Conservation (phyloP, 2,888 invertebrate genomes). For the Meganola albula region DNA sequence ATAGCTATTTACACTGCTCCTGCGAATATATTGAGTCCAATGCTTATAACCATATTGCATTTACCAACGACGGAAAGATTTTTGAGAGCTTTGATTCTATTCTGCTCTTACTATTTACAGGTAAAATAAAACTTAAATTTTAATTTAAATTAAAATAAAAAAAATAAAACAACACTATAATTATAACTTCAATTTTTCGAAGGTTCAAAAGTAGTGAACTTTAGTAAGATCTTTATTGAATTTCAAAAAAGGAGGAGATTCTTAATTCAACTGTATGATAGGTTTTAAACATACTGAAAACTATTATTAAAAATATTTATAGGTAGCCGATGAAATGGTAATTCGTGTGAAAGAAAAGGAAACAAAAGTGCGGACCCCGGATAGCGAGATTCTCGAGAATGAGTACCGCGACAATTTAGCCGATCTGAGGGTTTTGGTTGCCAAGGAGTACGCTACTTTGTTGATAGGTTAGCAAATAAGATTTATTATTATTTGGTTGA, state of each 20-base stretch:
- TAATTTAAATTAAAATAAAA: not conserved
- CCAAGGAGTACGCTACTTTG: slow-evolving; percentile 78
- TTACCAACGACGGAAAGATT: slow-evolving; percentile 78
- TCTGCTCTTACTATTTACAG: slow-evolving; percentile 79
- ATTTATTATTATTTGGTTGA: not conserved
- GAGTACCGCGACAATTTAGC: slow-evolving; percentile 72
- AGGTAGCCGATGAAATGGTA: slow-evolving; percentile 77
- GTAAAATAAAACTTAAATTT: slow-evolving; percentile 36
- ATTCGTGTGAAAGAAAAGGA: slow-evolving; percentile 66
- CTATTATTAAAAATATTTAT: too few species aligned
- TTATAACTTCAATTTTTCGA: too few species aligned
- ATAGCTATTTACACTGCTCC: slow-evolving; percentile 77
- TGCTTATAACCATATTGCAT: slow-evolving; percentile 78
- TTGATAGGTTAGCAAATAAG: slow-evolving; percentile 55
- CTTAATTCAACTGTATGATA: too few species aligned
- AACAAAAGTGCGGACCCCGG: slow-evolving; percentile 71
- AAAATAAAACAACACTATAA: too few species aligned
- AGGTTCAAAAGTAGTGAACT: too few species aligned
- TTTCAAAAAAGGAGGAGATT: too few species aligned
- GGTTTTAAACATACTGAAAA: too few species aligned
- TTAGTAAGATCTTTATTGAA: not conserved
- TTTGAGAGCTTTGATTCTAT: slow-evolving; percentile 78
- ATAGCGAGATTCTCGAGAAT: slow-evolving; percentile 61
- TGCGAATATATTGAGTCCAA: slow-evolving; percentile 63
- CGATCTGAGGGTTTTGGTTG: slow-evolving; percentile 76